Evolutionary conservation across 2,888 invertebrate species (phyloP), one percentile per base, ranked within the genome.

Genomic region (Pandemis cinnamomeana): DNA sequence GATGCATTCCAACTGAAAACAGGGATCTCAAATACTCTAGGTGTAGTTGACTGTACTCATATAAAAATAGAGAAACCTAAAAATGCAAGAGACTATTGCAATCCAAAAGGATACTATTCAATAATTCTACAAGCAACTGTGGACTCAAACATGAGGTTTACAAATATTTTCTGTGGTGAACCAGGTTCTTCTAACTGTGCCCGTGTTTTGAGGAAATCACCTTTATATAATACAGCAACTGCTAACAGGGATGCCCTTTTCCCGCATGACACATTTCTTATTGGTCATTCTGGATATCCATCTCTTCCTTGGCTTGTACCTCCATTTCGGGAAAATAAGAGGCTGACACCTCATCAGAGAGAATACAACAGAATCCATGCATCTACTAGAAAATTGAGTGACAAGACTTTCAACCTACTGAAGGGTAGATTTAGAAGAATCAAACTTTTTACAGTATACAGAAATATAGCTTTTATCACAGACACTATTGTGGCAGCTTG

Each of bases 11-110:
- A 87, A 55, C 62, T 76, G 2, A 89, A 87, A 79, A 87, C 85
- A 67, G 87, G 89, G 62, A 88, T 90, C 68, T 83, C 86, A 51
- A 87, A 87, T 75, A 84, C 88, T 72, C 76, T 90, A 58, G 90
- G 90, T 72, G 84, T 89, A 15, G 86, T 90, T 75, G 90, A 90
- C 76, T 86, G 88, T 71, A 85, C 85, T 42, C 89, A 90, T 75
- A 83, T 90, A 58, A 90, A 84, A 82, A 90, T 90, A 76, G 89
- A 88, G 76, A 90, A 89, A 77, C 90, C 89, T 6, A 89, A 88
- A 78, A 87, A 89, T 82, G 81, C 86, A 53, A 84, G 85, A 77
- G 87, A 87, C 51, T 89, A 89, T 79, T 87, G 86, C 72, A 90
- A 89, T 76, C 81, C 84, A 41, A 89, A 89, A 78, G 89, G 89